Base-by-base conservation (phyloP, 1,140 invertebrate species). In the Acromyrmex charruanus region DNA sequence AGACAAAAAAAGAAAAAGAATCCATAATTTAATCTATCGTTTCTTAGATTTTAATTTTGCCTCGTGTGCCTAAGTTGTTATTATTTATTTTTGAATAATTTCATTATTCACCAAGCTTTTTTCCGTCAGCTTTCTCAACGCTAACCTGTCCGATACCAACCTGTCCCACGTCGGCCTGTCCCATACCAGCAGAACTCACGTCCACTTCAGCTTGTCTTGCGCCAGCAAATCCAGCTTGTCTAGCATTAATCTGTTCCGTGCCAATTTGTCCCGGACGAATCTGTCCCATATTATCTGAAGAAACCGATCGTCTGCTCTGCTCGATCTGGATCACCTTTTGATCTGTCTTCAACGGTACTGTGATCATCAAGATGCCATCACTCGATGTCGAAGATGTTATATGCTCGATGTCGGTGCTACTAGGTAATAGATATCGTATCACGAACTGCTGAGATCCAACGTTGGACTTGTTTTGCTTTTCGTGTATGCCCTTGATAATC, bases 1-100 rank as follows among this genome's bases (percentile, higher is more conserved):
- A 10, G 39, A 44, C 16, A 51, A 66, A 5, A 39, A 21, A 39
- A 44, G 39, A 39, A 39, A 5, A 21, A 66, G 35, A 61, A n/a
- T 77, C 14, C 14, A 9, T 75, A 44, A 49, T 49, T 44, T 6
- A 59, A 3, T 77, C 35, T 61, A 51, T 74, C 58, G 66, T 75
- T 87, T 35, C 75, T 25, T 12, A 3, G 9, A 49, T 49, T 14
- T 80, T 3, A 63, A 3, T 28, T 21, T 3, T 14, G 39, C 31
- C 4, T 77, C 3, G 14, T 77, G 35, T 21, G 51, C 35, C 28
- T 39, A 51, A 51, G 71, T 77, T n/a, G 2, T 44, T 44, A 44
- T 44, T 1, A 77, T n/a, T 39, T 77, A 21, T 12, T 77, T 58
- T 7, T 31, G 18, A 21, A 5, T 21, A 6, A 28, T n/a, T 12